Evolutionary conservation across 2,888 invertebrate species (phyloP).

Genomic region (Meandrusa payeni): DNA sequence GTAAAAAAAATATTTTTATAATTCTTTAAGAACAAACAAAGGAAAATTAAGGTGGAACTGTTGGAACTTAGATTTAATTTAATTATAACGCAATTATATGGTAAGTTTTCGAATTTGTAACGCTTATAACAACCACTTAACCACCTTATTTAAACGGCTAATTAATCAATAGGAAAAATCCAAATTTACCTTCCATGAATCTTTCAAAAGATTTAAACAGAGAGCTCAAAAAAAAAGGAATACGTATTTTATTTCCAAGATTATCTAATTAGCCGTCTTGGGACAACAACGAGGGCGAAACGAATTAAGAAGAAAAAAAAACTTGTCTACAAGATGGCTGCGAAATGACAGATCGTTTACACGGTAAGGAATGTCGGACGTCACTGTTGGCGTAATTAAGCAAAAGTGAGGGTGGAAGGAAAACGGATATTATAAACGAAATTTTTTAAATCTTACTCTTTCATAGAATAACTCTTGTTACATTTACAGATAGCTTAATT

Average conservation of each 20-base stretch:
- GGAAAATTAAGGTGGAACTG: no score
- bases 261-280: conserved; percentile 39
- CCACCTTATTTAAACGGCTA: no score
- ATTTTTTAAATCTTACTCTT: no score
- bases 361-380: conserved; percentile 60
- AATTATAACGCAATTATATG: no score
- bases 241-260: conserved; percentile 36
- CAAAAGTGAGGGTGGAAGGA: conserved; percentile 35
- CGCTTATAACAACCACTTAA: conserved; percentile 8
- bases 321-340: conserved; percentile 44
- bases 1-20: no score
- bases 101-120: not conserved
- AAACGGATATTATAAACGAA: no score
- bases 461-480: no score
- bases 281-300: conserved; percentile 41
- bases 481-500: no score
- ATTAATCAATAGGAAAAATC: conserved; percentile 25
- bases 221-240: conserved; percentile 11
- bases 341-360: conserved; percentile 73
- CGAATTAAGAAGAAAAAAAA: conserved; percentile 44
- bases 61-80: no score
- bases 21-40: no score
- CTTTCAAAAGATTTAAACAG: conserved; percentile 22
- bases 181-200: conserved; percentile 29
- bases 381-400: conserved; percentile 52